These are phyloP conservation scores for Antrozous pallidus DNA, from an alignment of 2,797 vertebrate genomes.

Conservation along the genomic window DNA sequence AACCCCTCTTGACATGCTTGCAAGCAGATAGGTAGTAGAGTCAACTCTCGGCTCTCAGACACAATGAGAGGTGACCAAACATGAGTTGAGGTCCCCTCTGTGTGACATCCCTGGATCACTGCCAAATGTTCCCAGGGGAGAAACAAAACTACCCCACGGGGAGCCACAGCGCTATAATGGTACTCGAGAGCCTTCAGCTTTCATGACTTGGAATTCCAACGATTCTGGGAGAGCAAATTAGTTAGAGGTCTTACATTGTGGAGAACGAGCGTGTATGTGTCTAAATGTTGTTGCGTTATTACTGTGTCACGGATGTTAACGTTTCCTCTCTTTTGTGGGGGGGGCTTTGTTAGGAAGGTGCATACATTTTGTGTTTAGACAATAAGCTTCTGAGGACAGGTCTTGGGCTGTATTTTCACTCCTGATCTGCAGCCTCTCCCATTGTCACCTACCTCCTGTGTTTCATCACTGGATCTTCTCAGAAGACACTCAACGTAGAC, in stretches of 20 bases:
- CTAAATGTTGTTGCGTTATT: neutral
- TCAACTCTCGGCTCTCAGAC: neutral
- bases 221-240: neutral
- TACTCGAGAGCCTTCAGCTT: neutral
- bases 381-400: neutral
- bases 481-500: neutral
- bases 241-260: neutral
- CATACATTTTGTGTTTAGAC: neutral
- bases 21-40: neutral
- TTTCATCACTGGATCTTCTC: neutral
- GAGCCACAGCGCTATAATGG: neutral
- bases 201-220: conserved; percentile 11
- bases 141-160: neutral
- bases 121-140: neutral
- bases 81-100: too few relatives aligned
- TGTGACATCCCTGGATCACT: neutral
- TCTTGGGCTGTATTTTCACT: neutral
- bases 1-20: neutral
- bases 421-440: neutral
- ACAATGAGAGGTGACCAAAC: neutral
- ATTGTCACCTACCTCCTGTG: neutral
- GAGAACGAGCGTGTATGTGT: neutral
- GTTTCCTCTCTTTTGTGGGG: neutral
- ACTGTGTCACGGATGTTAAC: neutral
- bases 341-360: neutral